These are phyloP conservation scores for Psettodes erumei DNA, from an alignment of 2,113 vertebrate genomes.

Conservation along the genomic window DNA sequence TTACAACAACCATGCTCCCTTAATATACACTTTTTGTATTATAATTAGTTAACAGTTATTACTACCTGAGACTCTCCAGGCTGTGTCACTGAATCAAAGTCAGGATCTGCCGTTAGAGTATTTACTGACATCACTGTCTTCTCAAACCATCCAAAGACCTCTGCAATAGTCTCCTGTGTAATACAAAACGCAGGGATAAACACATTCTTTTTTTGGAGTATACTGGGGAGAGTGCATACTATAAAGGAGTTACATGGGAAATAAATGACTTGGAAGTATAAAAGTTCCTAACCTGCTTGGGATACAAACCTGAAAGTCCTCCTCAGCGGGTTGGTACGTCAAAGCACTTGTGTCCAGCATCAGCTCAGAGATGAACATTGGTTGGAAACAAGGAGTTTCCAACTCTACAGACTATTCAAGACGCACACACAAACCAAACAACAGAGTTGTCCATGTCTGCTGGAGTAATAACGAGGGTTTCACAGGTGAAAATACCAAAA, in stretches of 20 bases:
- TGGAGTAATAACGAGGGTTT: not conserved
- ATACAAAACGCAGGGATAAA: not conserved
- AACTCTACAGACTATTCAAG: slow-evolving; percentile 40
- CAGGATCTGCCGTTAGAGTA: slow-evolving; percentile 80
- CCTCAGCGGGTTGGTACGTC: slow-evolving; percentile 83
- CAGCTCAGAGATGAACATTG: slow-evolving; percentile 87
- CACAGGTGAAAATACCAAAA: not conserved
- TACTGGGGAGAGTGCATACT: no score
- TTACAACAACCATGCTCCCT: not conserved
- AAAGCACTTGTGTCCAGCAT: slow-evolving; percentile 82
- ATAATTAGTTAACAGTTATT: slow-evolving; percentile 39
- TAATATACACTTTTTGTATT: not conserved
- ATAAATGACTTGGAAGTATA: not conserved
- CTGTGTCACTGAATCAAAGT: slow-evolving; percentile 83
- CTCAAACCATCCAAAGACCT: slow-evolving; percentile 80
- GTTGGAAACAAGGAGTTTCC: slow-evolving; percentile 62
- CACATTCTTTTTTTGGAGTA: not conserved
- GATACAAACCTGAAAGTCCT: slow-evolving; percentile 85
- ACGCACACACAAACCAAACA: slow-evolving; percentile 22
- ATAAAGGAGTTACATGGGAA: not conserved
- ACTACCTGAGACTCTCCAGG: slow-evolving; percentile 63
- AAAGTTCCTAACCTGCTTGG: not conserved
- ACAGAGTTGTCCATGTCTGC: not conserved
- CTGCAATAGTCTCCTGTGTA: slow-evolving; percentile 79
- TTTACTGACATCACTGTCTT: slow-evolving; percentile 82